Base-by-base conservation (phyloP, 2,113 vertebrate genomes). In the Ceratotherium simum region DNA sequence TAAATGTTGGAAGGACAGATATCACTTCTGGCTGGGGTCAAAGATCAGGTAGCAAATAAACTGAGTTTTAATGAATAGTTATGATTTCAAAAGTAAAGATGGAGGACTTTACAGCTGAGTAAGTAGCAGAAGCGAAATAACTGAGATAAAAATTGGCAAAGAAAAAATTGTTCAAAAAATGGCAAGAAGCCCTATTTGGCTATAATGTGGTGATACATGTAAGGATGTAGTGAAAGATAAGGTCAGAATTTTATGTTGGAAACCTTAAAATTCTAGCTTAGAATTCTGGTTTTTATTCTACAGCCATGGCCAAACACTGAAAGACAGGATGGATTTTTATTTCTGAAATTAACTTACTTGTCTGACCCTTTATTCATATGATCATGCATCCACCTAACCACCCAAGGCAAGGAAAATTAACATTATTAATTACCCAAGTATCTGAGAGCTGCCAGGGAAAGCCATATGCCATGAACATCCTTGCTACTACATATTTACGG, bases 81-180 rank as follows among this genome's bases (percentile, higher is more conserved):
- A 90, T 16, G 29, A 96, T 67, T 48, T 82, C 31, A 84, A 85
- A 96, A 87, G n/a, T 33, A n/a, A 36, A 82, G 36, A 92, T 56
- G 25, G 5, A 33, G 10, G 3, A 33, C 85, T 85, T 60, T 64
- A 94, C 17, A 80, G 42, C 46, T 67, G 33, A 83, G 36, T 51
- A 18, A 78, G 81, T 7, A 86, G 12, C 6, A 93, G 78, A 91
- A 91, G 29, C 46, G 56, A 95, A 91, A 80, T 27, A 70, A 92
- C 2, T n/a, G 23, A 89, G 18, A 10, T 58, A 6, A 84, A 84
- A 95, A 13, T 13, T 17, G 2, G 20, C 11, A 51, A 65, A 90
- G 8, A 29, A 90, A 81, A 90, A 42, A 33, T 8, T 70, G 25
- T 75, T 78, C 25, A 21, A 91, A 85, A 97, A 65, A 58, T 14